These are phyloP conservation scores for Hydrozoanthus tunicans DNA, from an alignment of 64 coral and sea anemone genomes.

Conservation along the genomic window DNA sequence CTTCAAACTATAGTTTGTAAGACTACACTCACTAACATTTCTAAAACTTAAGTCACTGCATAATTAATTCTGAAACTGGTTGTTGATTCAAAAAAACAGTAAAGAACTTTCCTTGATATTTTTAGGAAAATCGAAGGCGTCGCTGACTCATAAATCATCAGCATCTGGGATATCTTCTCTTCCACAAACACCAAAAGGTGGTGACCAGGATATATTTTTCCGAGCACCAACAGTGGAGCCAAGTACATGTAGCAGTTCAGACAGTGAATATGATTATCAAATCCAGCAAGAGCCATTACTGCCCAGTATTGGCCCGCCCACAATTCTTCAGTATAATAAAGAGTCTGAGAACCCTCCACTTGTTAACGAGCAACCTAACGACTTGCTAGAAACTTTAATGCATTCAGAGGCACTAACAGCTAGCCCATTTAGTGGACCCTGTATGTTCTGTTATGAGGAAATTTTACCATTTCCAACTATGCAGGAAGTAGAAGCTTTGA, in stretches of 20 bases:
- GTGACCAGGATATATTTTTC: constrained; percentile 80
- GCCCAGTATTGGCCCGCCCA: constrained; percentile 94
- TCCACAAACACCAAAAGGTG: constrained; percentile 65
- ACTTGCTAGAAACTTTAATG: constrained; percentile 5
- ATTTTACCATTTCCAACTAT: constrained; percentile 85
- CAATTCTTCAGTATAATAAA: constrained; percentile 96
- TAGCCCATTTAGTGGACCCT: constrained; percentile 76
- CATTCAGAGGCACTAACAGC: constrained; percentile 54
- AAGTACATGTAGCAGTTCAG: constrained; percentile 79
- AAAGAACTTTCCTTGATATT: not conserved
- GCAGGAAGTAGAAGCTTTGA: constrained; percentile 64
- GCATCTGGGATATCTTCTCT: constrained; percentile 56
- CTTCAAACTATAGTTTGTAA: too few relatives aligned
- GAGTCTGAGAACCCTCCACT: constrained; percentile 91
- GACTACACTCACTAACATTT: too few relatives aligned
- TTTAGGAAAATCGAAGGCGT: constrained; percentile 39
- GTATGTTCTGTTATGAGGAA: constrained; percentile 90
- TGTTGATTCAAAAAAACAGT: too few relatives aligned
- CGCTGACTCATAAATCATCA: constrained; percentile 51
- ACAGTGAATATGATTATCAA: constrained; percentile 63
- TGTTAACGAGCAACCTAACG: constrained; percentile 48
- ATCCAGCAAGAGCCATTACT: constrained; percentile 65
- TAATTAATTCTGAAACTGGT: too few relatives aligned
- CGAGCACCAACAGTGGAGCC: constrained; percentile 85
- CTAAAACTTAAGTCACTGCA: too few relatives aligned